These are phyloP conservation scores for Drosophila limbata DNA, from an alignment of 2,888 invertebrate genomes.

Conservation along the genomic window DNA sequence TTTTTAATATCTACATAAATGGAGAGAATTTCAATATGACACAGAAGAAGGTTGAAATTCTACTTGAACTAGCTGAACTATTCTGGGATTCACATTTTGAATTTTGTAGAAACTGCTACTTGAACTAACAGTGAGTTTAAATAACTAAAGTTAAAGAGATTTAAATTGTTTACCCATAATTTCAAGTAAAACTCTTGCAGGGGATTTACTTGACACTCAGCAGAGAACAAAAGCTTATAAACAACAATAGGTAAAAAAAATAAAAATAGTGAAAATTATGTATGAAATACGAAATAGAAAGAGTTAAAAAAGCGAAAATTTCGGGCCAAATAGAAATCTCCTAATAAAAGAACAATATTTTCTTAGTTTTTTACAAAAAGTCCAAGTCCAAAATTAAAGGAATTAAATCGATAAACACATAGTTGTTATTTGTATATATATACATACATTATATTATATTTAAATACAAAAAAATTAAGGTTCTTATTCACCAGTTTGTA, in stretches of 20 bases:
- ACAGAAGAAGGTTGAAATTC: neutral
- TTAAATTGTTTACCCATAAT: neutral
- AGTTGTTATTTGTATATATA: conserved; percentile 43
- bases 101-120: too few relatives aligned
- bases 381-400: neutral
- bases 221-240: neutral
- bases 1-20: neutral
- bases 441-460: conserved; percentile 46
- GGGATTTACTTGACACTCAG: neutral
- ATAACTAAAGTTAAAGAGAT: neutral
- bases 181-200: neutral
- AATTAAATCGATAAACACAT: neutral
- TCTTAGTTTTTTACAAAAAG: too few relatives aligned
- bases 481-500: conserved; percentile 24
- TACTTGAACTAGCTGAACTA: neutral
- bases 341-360: neutral
- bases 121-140: neutral
- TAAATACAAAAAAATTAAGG: conserved; percentile 36
- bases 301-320: neutral
- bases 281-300: neutral
- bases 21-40: neutral
- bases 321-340: neutral
- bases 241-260: neutral
- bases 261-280: neutral
- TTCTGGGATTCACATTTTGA: neutral